Evolutionary conservation across 2,888 invertebrate genomes (phyloP), one percentile per base, ranked within the genome.

Genomic region (Chironomus tentans): DNA sequence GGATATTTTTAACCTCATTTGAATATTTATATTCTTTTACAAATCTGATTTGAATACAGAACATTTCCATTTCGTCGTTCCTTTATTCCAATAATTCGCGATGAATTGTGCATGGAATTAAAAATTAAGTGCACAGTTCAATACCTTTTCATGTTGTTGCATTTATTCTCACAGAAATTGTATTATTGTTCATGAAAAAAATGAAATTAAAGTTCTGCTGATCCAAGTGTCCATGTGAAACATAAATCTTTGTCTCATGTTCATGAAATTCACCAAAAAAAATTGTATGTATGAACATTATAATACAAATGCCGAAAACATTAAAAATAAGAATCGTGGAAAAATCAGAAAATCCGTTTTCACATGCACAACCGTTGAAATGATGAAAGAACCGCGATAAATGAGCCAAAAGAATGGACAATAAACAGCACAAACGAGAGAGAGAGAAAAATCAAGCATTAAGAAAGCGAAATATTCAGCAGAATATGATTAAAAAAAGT

Each of bases 301-400:
- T 38, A 10, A 38, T 38, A 38, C 38, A 38, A 38, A 72, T 28
- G 46, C 61, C 72, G 62, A 48, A 61, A 7, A 22, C 68, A 68
- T 18, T 21, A 65, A 65, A 12, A 61, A 48, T 72, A 65, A 65
- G 68, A 62, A 50, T 72, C 71, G 72, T 72, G 72, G 72, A 72
- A 72, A 72, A 62, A 61, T 72, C 18, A 50, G 38, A 71, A 72
- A 72, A 72, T 72, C 61, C 62, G 24, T 72, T 62, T 62, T 72
- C 72, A 38, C 72, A 72, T 72, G 72, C 62, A 62, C 70, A 22
- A 24, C 15, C 61, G 24, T 24, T 21, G 71, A 61, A 65, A 65
- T 65, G 65, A 65, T 18, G 22, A 72, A 72, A 50, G 38, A 62
- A 72, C 72, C 28, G 62, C 72, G 72, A 72, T 62, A 72, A 72